Evolutionary conservation across 2,888 invertebrate species (phyloP).

Genomic region (Protophormia terraenovae): DNA sequence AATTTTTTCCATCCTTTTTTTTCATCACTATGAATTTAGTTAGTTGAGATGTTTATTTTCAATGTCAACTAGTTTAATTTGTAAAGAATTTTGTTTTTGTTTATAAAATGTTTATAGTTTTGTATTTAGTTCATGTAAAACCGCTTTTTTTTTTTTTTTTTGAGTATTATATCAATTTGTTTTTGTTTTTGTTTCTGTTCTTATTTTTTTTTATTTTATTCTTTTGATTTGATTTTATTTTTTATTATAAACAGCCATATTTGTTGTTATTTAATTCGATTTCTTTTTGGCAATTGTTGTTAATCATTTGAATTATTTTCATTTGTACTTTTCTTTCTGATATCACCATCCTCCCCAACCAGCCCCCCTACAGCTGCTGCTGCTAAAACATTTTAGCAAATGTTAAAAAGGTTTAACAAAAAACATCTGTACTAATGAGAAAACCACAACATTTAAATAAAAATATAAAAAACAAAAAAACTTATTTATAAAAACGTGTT

Average conservation of each 20-base stretch:
- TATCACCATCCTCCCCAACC: not conserved
- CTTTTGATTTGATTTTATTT: too few relatives aligned
- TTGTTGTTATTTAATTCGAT: conserved; percentile 30
- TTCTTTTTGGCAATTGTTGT: conserved; percentile 41
- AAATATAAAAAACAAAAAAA: not conserved
- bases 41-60: conserved; percentile 7
- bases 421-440: conserved; percentile 6
- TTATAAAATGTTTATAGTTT: conserved; percentile 16
- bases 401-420: not conserved
- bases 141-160: conserved; percentile 36
- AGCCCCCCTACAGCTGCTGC: not conserved
- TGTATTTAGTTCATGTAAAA: conserved; percentile 57
- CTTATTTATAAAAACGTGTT: conserved; percentile 23
- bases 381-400: not conserved
- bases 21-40: not conserved
- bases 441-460: not conserved
- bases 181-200: not conserved
- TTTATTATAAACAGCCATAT: conserved; percentile 31
- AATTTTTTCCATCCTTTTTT: not conserved
- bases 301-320: conserved; percentile 26
- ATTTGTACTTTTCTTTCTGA: not conserved
- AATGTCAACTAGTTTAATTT: conserved; percentile 53
- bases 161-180: not conserved
- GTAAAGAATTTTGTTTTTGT: too few relatives aligned
- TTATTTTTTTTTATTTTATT: not conserved